These are phyloP conservation scores for Labroides dimidiatus DNA, from an alignment of 2,797 vertebrate genomes.

Conservation along the genomic window DNA sequence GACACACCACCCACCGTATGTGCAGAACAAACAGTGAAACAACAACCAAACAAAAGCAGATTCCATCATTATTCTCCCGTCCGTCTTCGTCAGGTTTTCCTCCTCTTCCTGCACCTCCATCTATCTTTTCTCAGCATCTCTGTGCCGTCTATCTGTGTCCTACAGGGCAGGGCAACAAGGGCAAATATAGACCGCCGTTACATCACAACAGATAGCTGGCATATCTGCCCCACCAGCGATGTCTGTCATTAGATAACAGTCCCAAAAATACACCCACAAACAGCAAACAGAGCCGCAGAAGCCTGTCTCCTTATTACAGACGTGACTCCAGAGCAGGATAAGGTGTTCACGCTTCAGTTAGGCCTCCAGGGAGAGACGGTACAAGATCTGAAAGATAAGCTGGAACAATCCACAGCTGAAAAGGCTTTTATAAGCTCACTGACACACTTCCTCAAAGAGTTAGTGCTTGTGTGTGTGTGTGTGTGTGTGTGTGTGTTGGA, in stretches of 20 bases:
- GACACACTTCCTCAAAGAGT: neutral
- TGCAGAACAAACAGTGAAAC: conserved; percentile 13
- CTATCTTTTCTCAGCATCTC: conserved; percentile 31
- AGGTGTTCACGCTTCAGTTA: neutral
- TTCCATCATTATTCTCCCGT: conserved; percentile 2
- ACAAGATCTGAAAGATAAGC: neutral
- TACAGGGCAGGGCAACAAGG: conserved; percentile 26
- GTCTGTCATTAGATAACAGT: conserved; percentile 63
- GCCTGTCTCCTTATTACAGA: conserved; percentile 18
- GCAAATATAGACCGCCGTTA: conserved; percentile 73
- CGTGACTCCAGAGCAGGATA: neutral
- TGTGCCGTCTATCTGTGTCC: conserved; percentile 31
- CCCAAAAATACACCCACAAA: conserved; percentile 59
- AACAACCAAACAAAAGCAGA: conserved; percentile 10
- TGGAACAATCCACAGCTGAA: conserved; percentile 1
- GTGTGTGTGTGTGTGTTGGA: neutral
- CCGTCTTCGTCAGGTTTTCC: conserved; percentile 1
- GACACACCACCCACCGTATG: conserved; percentile 8
- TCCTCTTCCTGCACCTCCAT: conserved; percentile 12
- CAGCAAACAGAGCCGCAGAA: conserved; percentile 19
- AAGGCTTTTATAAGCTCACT: conserved; percentile 1
- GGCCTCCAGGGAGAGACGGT: neutral
- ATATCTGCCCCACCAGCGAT: conserved; percentile 76
- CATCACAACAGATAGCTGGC: conserved; percentile 67
- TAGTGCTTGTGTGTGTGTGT: neutral